Base-by-base conservation (phyloP, 2,797 vertebrate genomes). In the Chrosomus eos region DNA sequence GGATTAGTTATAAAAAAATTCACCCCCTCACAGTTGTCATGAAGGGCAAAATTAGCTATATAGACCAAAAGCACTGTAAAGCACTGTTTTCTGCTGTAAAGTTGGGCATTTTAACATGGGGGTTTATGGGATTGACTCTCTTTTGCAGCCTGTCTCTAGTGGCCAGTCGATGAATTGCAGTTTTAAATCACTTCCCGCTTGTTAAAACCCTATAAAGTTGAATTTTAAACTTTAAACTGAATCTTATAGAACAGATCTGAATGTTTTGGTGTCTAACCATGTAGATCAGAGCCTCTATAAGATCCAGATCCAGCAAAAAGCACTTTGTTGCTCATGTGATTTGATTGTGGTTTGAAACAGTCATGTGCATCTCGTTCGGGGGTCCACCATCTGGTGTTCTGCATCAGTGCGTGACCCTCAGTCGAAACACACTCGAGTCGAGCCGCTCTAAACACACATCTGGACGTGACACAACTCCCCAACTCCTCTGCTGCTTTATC, bases 381-480 rank as follows among this genome's bases (percentile, higher is more conserved):
- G 3, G n/a, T 10, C 23, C 66, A 43, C 23, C 67, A 81, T 72
- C 26, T 64, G 60, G 5, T 16, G 28, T 64, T 64, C 28, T 31
- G 60, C 60, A 18, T 64, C 60, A 62, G 60, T 28, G 60, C 13
- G 60, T 62, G 60, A 62, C 60, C 26, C 26, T 62, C 68, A 38
- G 19, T 21, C 28, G 7, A 40, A n/a, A 31, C 40, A 67, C 62
- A 31, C 40, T n/a, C 21, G 19, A 19, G 48, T 1, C 13, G 43
- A 79, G 13, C 21, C 19, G 43, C n/a, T 64, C 23, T 48, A 8
- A 70, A 38, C 79, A 55, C 60, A 18, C 81, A 83, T 76, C 82
- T 83, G 82, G 82, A 67, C 45, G 23, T 85, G 86, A 81, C 58
- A 62, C 74, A 71, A 53, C 43, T 28, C 51, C 28, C n/a, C 1